A percentile compares a stretch with the other conserved stretches of the same genome.
phyloP scores from a whole-genome alignment of 2,888 invertebrate species.

The Dryomyza anilis region DNA sequence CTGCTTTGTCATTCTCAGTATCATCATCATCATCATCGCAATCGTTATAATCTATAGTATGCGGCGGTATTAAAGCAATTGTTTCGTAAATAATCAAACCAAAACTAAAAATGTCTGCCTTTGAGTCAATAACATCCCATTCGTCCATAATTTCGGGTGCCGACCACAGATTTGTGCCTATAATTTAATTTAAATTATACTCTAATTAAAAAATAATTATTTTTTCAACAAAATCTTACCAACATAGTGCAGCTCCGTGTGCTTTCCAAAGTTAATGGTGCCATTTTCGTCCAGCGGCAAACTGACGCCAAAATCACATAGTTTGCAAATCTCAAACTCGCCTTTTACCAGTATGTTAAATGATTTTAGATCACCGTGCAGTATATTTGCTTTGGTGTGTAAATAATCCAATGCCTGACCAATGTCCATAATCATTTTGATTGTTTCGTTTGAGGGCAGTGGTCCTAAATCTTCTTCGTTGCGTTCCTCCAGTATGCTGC shows the following conservation, averaged over 20 bases:
- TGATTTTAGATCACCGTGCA: slow-evolving; percentile 86
- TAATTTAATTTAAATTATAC: neutral
- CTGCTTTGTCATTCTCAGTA: slow-evolving; percentile 1
- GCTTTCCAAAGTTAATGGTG: slow-evolving; percentile 64
- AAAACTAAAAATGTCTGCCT: slow-evolving; percentile 80
- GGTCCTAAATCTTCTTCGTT: slow-evolving; percentile 66
- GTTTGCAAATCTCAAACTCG: slow-evolving; percentile 75
- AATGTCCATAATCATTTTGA: slow-evolving; percentile 72
- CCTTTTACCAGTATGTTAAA: slow-evolving; percentile 80
- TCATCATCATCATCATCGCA: slow-evolving; percentile 30
- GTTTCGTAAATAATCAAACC: slow-evolving; percentile 84
- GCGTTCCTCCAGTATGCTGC: slow-evolving; percentile 74
- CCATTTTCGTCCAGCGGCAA: slow-evolving; percentile 72
- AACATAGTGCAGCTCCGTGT: slow-evolving; percentile 67
- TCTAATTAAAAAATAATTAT: neutral
- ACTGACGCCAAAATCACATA: slow-evolving; percentile 87
- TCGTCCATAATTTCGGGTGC: slow-evolving; percentile 77
- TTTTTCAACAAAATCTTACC: slow-evolving; percentile 58
- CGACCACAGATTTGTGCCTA: slow-evolving; percentile 81
- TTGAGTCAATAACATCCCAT: slow-evolving; percentile 66
- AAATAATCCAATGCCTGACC: slow-evolving; percentile 77
- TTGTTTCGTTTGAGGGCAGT: slow-evolving; percentile 68
- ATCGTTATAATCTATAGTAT: slow-evolving; percentile 56
- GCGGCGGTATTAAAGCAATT: slow-evolving; percentile 74
- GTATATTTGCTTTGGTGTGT: slow-evolving; percentile 71